Base-by-base conservation (phyloP, 2,888 invertebrate species). In the Clostera curtula region DNA sequence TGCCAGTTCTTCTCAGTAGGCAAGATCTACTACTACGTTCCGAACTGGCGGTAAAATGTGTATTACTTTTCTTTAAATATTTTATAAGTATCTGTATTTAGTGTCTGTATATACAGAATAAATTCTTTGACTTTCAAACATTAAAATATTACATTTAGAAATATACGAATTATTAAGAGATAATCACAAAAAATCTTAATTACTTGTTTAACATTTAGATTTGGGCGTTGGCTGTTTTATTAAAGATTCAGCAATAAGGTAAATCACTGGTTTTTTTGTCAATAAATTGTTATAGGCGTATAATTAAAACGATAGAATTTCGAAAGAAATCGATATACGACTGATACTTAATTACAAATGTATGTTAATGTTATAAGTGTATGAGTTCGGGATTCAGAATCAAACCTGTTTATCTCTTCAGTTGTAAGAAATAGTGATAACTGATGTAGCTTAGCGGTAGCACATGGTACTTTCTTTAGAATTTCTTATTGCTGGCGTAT, bases 261-360 rank as follows among this genome's bases (percentile, higher is more conserved):
- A 49, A 49, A 52, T 52, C 48, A 52, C 52, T 31, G 31, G 8
- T 32, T 41, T 38, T 34, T 34, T 19, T 38, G 47, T 54, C 43
- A 39, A 41, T 51, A 49, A 44, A 43, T 40, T 31, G 26, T 25
- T n/a, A 25, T 24, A 16, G 19, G 24, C 32, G 25, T 32, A 55
- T 48, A 43, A 46, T 40, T 39, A 45, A 47, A 48, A 52, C 49
- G 41, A 49, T 49, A 49, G 51, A 48, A 54, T 54, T 54, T 54
- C 42, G 32, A 60, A 62, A 58, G 42, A 43, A 40, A 45, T 47
- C 40, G 43, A 49, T 45, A 45, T 31, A 25, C 29, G 40, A 52
- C 39, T 53, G 41, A 52, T 40, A 60, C 66, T 69, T 76, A 75
- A 76, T 75, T 74, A 69, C 54, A 30, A 53, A 64, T 60, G 49